A percentile compares a stretch with the other conserved stretches of the same genome.
phyloP scores from a whole-genome alignment of 2,797 vertebrate genomes.

The Gambelia wislizenii region DNA sequence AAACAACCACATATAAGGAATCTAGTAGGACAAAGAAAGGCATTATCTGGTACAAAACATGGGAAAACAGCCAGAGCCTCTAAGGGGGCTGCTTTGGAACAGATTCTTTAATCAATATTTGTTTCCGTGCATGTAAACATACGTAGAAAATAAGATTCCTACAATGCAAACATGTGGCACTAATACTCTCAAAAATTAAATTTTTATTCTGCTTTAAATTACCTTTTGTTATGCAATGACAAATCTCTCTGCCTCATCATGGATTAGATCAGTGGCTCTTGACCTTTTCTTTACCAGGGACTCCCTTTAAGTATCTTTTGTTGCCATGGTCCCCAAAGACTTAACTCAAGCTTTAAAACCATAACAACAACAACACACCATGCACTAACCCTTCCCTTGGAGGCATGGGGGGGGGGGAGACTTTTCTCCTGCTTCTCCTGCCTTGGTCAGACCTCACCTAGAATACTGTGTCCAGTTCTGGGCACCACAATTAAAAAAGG shows the following conservation, averaged over 20 bases:
- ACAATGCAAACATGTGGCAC: not conserved
- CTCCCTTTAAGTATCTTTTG: too few species aligned
- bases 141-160: not conserved
- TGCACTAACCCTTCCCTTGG: too few species aligned
- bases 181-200: not conserved
- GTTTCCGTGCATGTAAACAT: not conserved
- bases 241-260: not conserved
- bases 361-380: too few species aligned
- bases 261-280: not conserved
- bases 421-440: too few species aligned
- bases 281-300: too few species aligned
- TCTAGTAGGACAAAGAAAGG: slow-evolving; percentile 41
- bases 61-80: not conserved
- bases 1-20: slow-evolving; percentile 67
- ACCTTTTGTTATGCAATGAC: not conserved
- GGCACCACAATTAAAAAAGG: too few species aligned
- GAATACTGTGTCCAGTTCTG: too few species aligned
- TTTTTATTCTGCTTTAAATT: not conserved
- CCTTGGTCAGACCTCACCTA: too few species aligned
- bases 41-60: too few species aligned
- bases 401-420: too few species aligned
- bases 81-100: not conserved
- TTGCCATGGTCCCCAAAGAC: too few species aligned
- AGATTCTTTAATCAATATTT: not conserved
- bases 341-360: too few species aligned